phyloP scores from a whole-genome alignment of 2,888 invertebrate genomes.

The Eulithis prunata region DNA sequence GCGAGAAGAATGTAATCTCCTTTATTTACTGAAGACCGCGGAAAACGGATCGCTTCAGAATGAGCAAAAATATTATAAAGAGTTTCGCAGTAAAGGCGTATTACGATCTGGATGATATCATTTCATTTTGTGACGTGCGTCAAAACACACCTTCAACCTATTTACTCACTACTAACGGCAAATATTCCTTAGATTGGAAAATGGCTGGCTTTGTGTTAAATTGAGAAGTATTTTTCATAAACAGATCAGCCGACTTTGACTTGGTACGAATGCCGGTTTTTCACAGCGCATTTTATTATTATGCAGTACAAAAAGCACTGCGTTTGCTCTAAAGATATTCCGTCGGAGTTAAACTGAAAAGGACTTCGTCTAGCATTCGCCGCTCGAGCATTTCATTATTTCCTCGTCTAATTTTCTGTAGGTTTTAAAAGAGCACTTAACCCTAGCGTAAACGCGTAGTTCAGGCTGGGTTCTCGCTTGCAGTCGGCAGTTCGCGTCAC shows the following conservation, averaged over 20 bases:
- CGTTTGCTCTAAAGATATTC: constrained; percentile 38
- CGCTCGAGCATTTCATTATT: constrained; percentile 47
- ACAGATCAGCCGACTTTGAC: constrained; percentile 20
- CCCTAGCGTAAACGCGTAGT: constrained; percentile 54
- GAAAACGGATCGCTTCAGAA: constrained; percentile 61
- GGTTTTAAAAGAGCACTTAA: constrained; percentile 59
- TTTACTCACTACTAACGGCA: too few relatives aligned
- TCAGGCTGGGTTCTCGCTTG: constrained; percentile 43
- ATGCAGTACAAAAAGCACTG: constrained; percentile 33
- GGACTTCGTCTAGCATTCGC: constrained; percentile 35
- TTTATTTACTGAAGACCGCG: constrained; percentile 68
- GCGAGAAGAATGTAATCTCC: constrained; percentile 74
- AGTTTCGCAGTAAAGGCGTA: constrained; percentile 42
- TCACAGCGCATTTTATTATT: constrained; percentile 32
- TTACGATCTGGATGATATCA: constrained; percentile 38
- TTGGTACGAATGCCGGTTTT: constrained; percentile 33
- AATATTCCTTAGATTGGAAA: not conserved
- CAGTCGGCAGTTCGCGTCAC: constrained; percentile 55
- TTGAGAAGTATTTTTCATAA: constrained; percentile 2
- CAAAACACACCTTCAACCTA: constrained; percentile 6
- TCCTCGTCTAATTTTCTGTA: constrained; percentile 62
- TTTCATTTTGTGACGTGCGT: constrained; percentile 30
- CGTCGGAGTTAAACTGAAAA: constrained; percentile 38
- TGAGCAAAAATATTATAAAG: constrained; percentile 58
- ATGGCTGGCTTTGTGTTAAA: not conserved